Evolutionary conservation across 1,140 invertebrate species (phyloP).

Genomic region (Meloidogyne hapla): DNA sequence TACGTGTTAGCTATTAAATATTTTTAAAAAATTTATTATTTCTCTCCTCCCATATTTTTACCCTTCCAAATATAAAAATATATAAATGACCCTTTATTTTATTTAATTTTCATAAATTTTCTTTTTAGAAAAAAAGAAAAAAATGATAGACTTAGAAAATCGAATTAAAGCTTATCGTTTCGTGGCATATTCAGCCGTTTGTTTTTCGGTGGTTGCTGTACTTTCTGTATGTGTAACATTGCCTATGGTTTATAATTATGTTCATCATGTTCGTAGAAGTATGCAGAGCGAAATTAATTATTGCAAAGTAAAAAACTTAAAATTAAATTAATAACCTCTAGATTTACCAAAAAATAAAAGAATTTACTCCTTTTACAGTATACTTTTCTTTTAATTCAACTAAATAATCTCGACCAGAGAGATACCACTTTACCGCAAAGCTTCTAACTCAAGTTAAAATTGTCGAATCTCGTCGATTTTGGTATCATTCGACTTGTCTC

Average conservation of each 20-base stretch:
- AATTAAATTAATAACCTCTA: too few relatives aligned
- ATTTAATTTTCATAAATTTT: too few relatives aligned
- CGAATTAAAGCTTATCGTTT: constrained; percentile 53
- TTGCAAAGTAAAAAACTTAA: constrained; percentile 44
- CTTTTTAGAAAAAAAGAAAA: background rate
- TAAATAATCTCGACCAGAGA: too few relatives aligned
- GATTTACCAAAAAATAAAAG: too few relatives aligned
- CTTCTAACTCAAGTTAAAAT: too few relatives aligned
- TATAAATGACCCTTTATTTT: background rate
- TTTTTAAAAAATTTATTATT: too few relatives aligned
- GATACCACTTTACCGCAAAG: too few relatives aligned
- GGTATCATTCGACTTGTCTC: too few relatives aligned
- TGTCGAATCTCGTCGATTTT: too few relatives aligned
- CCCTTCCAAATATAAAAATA: background rate
- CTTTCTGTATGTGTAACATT: constrained; percentile 54
- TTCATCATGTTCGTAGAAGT: constrained; percentile 55
- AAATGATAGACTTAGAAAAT: constrained; percentile 42
- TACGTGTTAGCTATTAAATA: background rate
- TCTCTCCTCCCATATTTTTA: background rate
- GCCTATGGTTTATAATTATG: constrained; percentile 62
- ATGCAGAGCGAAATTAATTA: constrained; percentile 57
- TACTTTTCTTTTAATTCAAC: too few relatives aligned
- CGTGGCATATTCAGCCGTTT: constrained; percentile 48
- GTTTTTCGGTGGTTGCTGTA: constrained; percentile 47
- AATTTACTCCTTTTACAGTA: too few relatives aligned